Evolutionary conservation across 2,113 vertebrate genomes (phyloP).

Genomic region (Saguinus imperator): DNA sequence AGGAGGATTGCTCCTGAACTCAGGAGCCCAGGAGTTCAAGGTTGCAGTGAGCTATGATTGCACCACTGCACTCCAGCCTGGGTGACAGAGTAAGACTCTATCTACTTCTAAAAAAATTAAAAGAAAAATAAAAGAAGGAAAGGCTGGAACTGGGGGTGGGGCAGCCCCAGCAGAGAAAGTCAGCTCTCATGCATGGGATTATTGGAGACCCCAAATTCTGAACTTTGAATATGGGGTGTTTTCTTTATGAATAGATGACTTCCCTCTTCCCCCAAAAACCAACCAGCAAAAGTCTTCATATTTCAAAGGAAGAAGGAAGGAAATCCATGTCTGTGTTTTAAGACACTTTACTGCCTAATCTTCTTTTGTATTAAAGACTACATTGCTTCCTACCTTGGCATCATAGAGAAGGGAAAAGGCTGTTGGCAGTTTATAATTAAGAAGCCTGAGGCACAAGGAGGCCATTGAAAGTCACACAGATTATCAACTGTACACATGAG

Average conservation of each 20-base stretch:
- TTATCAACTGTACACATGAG: background rate
- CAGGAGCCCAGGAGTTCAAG: too few species aligned
- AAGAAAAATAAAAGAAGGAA: background rate
- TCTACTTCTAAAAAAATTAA: background rate
- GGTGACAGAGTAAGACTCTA: too few species aligned
- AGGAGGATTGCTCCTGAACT: too few species aligned
- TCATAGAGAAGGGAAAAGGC: background rate
- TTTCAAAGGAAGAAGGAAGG: background rate
- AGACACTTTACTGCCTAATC: background rate
- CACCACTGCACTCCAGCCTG: too few species aligned
- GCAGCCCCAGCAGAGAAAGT: background rate
- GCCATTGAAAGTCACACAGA: background rate
- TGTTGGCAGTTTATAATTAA: background rate
- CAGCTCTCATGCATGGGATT: background rate
- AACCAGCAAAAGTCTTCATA: background rate
- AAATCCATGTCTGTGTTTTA: background rate
- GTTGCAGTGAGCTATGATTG: too few species aligned
- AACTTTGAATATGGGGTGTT: background rate
- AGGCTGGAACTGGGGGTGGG: background rate
- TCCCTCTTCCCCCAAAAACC: background rate
- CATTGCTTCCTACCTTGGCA: background rate
- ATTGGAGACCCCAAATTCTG: background rate
- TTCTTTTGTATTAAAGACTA: background rate
- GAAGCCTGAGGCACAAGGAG: background rate
- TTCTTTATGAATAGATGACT: background rate